Base-by-base conservation (phyloP, 2,113 vertebrate genomes). In the Polyodon spathula region DNA sequence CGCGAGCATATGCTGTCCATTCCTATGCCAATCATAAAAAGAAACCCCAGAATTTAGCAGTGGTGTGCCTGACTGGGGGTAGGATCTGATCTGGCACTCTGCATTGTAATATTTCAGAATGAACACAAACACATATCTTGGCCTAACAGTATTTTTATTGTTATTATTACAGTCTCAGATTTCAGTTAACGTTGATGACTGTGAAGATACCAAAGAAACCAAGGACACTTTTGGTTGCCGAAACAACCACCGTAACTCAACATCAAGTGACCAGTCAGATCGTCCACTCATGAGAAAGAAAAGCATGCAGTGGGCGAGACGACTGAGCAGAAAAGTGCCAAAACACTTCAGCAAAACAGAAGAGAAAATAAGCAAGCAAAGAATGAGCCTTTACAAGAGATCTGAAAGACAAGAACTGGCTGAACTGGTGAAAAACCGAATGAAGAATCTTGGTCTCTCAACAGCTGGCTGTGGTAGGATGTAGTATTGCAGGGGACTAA, bases 321-420 rank as follows among this genome's bases (percentile, higher is more conserved):
- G 92, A 8, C 85, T 95, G 62, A 97, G 92, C 74, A 83, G 90
- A 54, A 92, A 90, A 61, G 89, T 84, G 0, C 84, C 77, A 0
- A 78, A 81, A 63, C 86, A 88, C 81, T 85, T 86, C 6, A 86
- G 78, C 12, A 88, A 75, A 69, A 68, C 71, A 9, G 76, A 84
- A 16, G 90, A 97, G 71, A 91, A 87, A 74, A 92, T 90, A 64
- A 88, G 73, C 50, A 91, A 93, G 79, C 92, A 90, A 74, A 80
- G 88, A 15, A 85, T 91, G 73, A 94, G 86, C 68, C 85, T 93
- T 60, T 91, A 87, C 75, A 83, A 85, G 16, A 90, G 92, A 60
- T 95, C 92, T 2, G 93, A 98, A 76, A 89, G 92, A 70, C 90
- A 94, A 70, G 94, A 97, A 77, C 87, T 97, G 15, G 90, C 92